These are phyloP conservation scores for Norana najaformis DNA, from an alignment of 2,888 invertebrate species.

Conservation along the genomic window DNA sequence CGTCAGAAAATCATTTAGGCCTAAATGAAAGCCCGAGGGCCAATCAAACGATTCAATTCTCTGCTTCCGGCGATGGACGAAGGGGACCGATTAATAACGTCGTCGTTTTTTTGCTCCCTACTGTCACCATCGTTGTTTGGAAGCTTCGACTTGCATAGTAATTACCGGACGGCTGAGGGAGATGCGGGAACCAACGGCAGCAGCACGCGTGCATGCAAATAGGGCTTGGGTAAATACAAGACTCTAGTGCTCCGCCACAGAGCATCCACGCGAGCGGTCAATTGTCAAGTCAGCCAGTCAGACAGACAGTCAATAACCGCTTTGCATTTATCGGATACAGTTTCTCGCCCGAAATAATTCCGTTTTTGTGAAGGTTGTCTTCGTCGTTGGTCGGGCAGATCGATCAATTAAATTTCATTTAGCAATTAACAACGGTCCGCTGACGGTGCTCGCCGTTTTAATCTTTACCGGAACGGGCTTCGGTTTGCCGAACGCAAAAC, in stretches of 20 bases:
- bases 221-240: background rate
- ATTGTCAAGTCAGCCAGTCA: background rate
- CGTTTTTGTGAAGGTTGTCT: background rate
- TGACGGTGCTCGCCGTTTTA: background rate
- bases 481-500: background rate
- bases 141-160: constrained; percentile 13
- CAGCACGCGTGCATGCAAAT: background rate
- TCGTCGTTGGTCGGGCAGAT: background rate
- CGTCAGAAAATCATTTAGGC: background rate
- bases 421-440: background rate
- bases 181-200: background rate
- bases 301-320: background rate
- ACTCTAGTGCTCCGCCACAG: background rate
- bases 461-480: constrained; percentile 13
- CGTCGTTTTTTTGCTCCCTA: background rate
- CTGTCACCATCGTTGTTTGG: background rate
- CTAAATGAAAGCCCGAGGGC: background rate
- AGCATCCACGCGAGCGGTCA: background rate
- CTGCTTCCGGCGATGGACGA: background rate
- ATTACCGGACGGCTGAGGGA: background rate
- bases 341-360: constrained; percentile 13
- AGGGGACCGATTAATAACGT: background rate
- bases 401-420: constrained; percentile 13
- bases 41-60: background rate
- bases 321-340: constrained; percentile 13